These are phyloP conservation scores for Pterostichus madidus DNA, from an alignment of 2,888 invertebrate species.

Conservation along the genomic window DNA sequence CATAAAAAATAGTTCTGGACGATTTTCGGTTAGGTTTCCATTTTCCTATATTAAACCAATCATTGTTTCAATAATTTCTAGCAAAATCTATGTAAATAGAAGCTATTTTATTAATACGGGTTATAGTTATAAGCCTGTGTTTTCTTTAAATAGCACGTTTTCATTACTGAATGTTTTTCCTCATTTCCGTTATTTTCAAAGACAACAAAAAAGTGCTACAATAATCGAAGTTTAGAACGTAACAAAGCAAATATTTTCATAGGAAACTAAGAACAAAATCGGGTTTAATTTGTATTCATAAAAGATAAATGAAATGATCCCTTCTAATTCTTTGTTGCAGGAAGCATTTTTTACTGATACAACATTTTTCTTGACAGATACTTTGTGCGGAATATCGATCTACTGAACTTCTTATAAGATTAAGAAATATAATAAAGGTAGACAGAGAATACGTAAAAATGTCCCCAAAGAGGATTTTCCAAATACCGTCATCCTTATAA, in stretches of 20 bases:
- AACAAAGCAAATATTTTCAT: constrained; percentile 1
- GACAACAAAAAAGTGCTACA: too few relatives aligned
- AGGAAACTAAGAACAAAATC: background rate
- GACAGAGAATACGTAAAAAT: constrained; percentile 56
- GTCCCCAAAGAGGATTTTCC: constrained; percentile 43
- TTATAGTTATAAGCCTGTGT: too few relatives aligned
- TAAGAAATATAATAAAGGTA: constrained; percentile 46
- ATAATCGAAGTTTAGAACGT: background rate
- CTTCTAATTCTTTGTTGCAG: background rate
- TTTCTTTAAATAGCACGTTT: too few relatives aligned
- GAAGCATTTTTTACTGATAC: constrained; percentile 10
- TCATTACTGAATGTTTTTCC: too few relatives aligned
- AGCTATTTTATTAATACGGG: too few relatives aligned
- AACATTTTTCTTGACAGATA: constrained; percentile 29
- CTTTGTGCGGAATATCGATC: constrained; percentile 46
- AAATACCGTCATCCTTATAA: constrained; percentile 32
- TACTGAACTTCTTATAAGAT: constrained; percentile 42
- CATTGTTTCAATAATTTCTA: too few relatives aligned
- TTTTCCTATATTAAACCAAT: too few relatives aligned
- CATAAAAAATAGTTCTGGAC: too few relatives aligned
- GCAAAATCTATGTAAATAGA: too few relatives aligned
- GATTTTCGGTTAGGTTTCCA: too few relatives aligned
- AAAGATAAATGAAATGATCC: constrained; percentile 2
- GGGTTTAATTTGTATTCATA: constrained; percentile 10
- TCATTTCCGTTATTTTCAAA: too few relatives aligned